Conservation (phyloP, 2,888 invertebrate genomes). For the Drosophila testacea region DNA sequence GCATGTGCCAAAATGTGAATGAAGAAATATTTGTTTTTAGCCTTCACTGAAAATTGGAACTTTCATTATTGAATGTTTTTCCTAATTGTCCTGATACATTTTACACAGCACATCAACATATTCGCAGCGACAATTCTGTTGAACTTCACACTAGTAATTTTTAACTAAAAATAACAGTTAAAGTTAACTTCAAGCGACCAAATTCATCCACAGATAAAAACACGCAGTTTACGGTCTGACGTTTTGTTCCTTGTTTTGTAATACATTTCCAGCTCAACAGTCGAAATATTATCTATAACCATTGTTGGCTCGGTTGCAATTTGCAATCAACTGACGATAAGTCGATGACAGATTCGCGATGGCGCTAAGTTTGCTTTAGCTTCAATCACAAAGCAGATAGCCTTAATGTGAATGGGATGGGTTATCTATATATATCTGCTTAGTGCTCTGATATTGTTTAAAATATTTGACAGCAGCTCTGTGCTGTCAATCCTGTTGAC, state of each 20-base stretch:
- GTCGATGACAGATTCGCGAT: slow-evolving; percentile 40
- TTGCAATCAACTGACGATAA: slow-evolving; percentile 37
- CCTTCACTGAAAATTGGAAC: slow-evolving; percentile 22
- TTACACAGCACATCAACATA: slow-evolving; percentile 51
- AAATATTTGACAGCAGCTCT: too few relatives aligned
- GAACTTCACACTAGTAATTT: slow-evolving; percentile 67
- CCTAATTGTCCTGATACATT: slow-evolving; percentile 27
- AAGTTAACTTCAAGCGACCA: slow-evolving; percentile 53
- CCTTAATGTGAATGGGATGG: too few relatives aligned
- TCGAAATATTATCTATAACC: slow-evolving; percentile 82
- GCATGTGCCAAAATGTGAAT: slow-evolving; percentile 12
- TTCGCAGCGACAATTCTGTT: slow-evolving; percentile 34
- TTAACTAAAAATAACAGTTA: slow-evolving; percentile 76
- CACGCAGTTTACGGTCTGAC: slow-evolving; percentile 75
- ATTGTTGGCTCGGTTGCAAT: slow-evolving; percentile 46
- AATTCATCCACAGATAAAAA: slow-evolving; percentile 63
- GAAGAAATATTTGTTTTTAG: slow-evolving; percentile 21
- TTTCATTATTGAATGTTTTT: slow-evolving; percentile 38
- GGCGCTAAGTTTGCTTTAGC: slow-evolving; percentile 47
- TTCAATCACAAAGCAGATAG: too few relatives aligned
- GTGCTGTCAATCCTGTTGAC: too few relatives aligned
- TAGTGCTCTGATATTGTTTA: too few relatives aligned
- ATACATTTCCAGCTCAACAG: slow-evolving; percentile 76
- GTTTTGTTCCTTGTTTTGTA: slow-evolving; percentile 75
- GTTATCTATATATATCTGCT: too few relatives aligned